Evolutionary conservation across 2,113 vertebrate species (phyloP), one percentile per base, ranked within the genome.

Genomic region (Ranitomeya imitator): DNA sequence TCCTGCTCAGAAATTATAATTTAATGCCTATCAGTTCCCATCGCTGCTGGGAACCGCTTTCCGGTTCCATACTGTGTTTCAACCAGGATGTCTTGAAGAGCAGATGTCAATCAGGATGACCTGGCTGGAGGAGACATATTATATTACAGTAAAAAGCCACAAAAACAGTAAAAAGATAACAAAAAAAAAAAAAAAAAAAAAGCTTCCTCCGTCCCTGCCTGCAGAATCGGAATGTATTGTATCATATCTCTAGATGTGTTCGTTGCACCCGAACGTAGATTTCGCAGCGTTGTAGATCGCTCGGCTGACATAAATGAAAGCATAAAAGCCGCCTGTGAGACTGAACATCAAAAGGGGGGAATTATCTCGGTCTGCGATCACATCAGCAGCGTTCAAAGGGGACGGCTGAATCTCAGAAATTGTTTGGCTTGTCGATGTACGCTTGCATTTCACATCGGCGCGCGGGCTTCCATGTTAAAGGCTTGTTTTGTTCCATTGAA

Each of bases 301-400:
- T 73, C 81, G 91, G 87, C 90, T 87, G 71, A 84, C 80, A 3
- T 85, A 93, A 89, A 91, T 91, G 90, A 89, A 92, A 91, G 91
- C 91, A 91, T 94, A 93, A 93, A 92, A 92, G 91, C 90, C 88
- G 91, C 91, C 93, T 93, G 91, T 93, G 91, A 93, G 91, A 89
- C 91, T 89, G 89, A 82, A 92, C 92, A 93, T 94, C 93, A 94
- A 94, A 94, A 92, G 83, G 45, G 87, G 61, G 37, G 4, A 0
- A 87, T 93, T 93, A 94, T 94, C 93, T 89, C 87, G 78, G 92
- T 93, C 93, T 94, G 90, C 93, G 92, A 94, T 93, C 93, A 90
- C 91, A 88, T 93, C 92, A 93, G 93, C 90, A 85, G 91, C 89
- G 88, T 76, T 93, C 89, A 90, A 90, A 92, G 92, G 92, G 92